Base-by-base conservation (phyloP, 2,888 invertebrate species). In the Graphium colonna region DNA sequence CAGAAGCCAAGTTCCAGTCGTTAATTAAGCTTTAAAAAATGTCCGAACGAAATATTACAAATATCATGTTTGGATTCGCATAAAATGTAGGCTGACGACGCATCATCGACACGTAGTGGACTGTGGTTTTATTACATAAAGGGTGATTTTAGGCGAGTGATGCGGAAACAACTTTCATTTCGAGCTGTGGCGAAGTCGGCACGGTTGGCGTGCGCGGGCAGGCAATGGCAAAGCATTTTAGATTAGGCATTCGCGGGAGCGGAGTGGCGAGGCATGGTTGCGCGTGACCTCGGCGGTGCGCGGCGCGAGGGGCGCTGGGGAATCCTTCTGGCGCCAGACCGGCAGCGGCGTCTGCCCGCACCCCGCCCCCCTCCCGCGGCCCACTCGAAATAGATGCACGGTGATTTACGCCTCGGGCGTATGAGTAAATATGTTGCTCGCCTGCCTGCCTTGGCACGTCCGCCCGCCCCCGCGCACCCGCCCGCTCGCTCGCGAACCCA, bases 311-410 rank as follows among this genome's bases (percentile, higher is more conserved):
- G 80, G 84, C 82, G 87, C 86, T 85, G 90, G 90, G 90, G 90
- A 90, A 90, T 90, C 90, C 90, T 88, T 86, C 83, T 89, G 90
- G 90, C 90, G 90, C 90, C 89, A 90, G 90, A 88, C 88, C 84
- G 90, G 77, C 88, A 85, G 71, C 80, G 78, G 77, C 75, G 86
- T 86, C 87, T 84, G 77, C 80, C 80, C 79, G 79, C 80, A 71
- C 80, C 79, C 81, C 78, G 59, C 76, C 65, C 65, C 69, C 61
- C 74, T 62, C 68, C 66, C 69, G 76, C 55, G 62, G 64, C 74
- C 75, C 84, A 79, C 86, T 86, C 83, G 75, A 88, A 85, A 88
- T 86, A 88, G 87, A 87, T 79, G 83, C 83, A 83, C 86, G 81
- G 85, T 86, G 88, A 88, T 87, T 88, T 88, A 88, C 88, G 87